Evolutionary conservation across 2,797 vertebrate species (phyloP).

Genomic region (Forpus xanthops): DNA sequence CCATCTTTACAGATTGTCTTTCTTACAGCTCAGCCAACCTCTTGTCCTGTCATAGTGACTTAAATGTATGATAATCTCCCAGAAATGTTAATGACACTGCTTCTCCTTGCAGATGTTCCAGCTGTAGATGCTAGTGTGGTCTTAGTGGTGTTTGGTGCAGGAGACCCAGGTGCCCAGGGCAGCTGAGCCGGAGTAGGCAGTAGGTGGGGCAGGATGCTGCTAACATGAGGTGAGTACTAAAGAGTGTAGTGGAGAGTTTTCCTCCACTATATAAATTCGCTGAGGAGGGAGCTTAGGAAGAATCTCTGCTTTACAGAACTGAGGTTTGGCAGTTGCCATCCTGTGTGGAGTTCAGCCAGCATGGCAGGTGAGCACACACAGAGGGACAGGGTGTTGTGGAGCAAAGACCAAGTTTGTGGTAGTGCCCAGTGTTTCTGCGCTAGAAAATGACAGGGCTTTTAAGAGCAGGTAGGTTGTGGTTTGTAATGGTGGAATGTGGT

Average conservation of each 20-base stretch:
- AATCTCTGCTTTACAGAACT: background rate
- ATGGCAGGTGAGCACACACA: rapidly evolving
- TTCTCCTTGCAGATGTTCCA: background rate
- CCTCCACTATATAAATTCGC: background rate
- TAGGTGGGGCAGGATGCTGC: background rate
- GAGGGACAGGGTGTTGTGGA: rapidly evolving
- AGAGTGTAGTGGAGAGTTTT: background rate
- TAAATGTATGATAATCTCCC: background rate
- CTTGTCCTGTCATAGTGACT: background rate
- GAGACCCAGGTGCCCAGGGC: background rate
- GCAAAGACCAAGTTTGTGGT: background rate
- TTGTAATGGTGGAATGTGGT: background rate
- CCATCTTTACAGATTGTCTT: background rate
- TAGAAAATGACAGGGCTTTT: background rate
- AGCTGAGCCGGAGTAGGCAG: background rate
- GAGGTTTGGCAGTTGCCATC: rapidly evolving
- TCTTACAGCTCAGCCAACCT: background rate
- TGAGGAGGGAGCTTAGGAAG: background rate
- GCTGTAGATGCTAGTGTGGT: background rate
- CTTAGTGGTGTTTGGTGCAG: too few species aligned
- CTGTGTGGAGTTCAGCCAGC: rapidly evolving
- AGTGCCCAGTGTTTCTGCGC: background rate
- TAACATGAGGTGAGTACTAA: background rate
- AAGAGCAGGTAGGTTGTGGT: background rate
- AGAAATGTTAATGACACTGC: background rate